Percentiles rank a stretch among this genome's conserved stretches.
Evolutionary conservation across 2,888 invertebrate species (phyloP).

Genomic region (Microctonus hyperodae): DNA sequence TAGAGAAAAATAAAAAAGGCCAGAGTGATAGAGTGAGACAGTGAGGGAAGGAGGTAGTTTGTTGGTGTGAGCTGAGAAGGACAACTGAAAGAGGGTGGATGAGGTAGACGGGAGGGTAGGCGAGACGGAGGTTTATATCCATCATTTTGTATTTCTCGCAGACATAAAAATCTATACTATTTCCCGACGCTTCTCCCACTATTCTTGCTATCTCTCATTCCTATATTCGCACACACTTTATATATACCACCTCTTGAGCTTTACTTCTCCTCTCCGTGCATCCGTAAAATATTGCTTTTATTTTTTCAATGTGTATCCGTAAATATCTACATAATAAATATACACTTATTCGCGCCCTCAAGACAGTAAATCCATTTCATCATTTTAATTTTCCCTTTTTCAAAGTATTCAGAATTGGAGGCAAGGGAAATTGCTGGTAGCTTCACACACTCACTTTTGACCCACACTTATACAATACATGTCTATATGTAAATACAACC

Average conservation of each 20-base stretch:
- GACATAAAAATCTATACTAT: constrained; percentile 62
- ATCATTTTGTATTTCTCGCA: constrained; percentile 62
- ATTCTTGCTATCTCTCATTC: constrained; percentile 33
- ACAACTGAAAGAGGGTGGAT: constrained; percentile 31
- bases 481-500: too few relatives aligned
- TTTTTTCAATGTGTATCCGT: too few relatives aligned
- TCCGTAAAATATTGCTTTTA: too few relatives aligned
- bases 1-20: constrained; percentile 8
- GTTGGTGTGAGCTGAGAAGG: constrained; percentile 40
- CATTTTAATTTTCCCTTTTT: too few relatives aligned
- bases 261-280: constrained; percentile 22
- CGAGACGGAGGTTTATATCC: constrained; percentile 57
- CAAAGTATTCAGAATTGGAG: too few relatives aligned
- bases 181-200: constrained; percentile 38
- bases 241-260: constrained; percentile 17
- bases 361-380: too few relatives aligned
- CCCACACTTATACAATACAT: too few relatives aligned
- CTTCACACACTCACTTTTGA: too few relatives aligned
- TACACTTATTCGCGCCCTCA: too few relatives aligned
- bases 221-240: not conserved
- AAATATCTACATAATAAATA: too few relatives aligned
- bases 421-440: too few relatives aligned
- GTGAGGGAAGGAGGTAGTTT: constrained; percentile 11
- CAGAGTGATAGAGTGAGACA: not conserved
- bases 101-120: constrained; percentile 24